Base-by-base conservation (phyloP, 2,113 vertebrate species). In the Pungitius pungitius region DNA sequence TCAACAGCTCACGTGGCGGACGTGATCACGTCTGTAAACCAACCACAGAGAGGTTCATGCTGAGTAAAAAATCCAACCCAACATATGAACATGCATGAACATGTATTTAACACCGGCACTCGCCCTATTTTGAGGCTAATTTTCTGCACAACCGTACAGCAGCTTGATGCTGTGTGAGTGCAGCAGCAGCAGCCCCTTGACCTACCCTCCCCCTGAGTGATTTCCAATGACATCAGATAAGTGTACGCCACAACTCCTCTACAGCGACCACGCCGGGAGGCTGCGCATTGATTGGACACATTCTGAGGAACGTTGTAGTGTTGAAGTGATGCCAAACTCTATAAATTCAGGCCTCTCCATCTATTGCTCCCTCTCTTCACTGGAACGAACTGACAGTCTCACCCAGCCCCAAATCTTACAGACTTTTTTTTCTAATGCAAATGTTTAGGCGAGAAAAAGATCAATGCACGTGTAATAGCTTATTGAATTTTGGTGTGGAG, bases 181-280 rank as follows among this genome's bases (percentile, higher is more conserved):
- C 35, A 71, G 69, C 70, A 60, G 59, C 61, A 43, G 22, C 67
- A 33, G 73, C 58, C 54, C 43, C 78, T 73, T 73, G 73, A 84
- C 82, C 85, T 76, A 72, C 73, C 75, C 86, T 78, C 55, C 66
- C 82, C 68, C 69, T 64, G 83, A 87, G 82, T 84, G 88, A 90
- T 90, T 90, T 89, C 90, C 87, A 87, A 78, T 83, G 84, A 88
- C 87, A 87, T 88, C 89, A 88, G 86, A 87, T 92, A 83, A 88
- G 87, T 24, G 85, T 83, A 85, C 20, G 64, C 65, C 64, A 58
- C 43, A 37, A 51, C 80, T 85, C 73, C 43, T 78, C 75, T 49
- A 59, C 79, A 63, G 73, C 56, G 15, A 11, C 73, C 75, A 49
- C 12, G 66, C 75, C 54, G 67, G 27, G 63, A 72, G 74, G 67